These are phyloP conservation scores for Stigmatopora nigra DNA, from an alignment of 2,113 vertebrate genomes.

Conservation along the genomic window DNA sequence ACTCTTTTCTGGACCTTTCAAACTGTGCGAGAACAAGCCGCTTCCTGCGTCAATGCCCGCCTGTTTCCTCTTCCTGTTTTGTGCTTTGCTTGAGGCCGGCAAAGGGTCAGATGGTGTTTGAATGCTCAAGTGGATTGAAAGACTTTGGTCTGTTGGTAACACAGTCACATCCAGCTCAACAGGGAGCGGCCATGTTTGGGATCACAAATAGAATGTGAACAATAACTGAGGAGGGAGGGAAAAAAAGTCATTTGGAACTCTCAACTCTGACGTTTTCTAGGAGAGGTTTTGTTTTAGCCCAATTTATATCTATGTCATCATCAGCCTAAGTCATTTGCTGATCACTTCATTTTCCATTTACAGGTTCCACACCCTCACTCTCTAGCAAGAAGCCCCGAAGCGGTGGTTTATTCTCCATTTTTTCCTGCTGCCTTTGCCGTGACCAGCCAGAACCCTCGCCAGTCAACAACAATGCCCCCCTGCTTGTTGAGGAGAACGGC, in stretches of 20 bases:
- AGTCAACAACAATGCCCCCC: constrained; percentile 81
- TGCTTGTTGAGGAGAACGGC: constrained; percentile 83
- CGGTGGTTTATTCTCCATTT: constrained; percentile 77
- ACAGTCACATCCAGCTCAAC: constrained; percentile 52
- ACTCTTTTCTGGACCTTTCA: neutral
- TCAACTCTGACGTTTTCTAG: neutral
- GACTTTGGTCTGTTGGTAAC: constrained; percentile 53
- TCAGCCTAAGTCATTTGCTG: neutral
- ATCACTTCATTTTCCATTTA: constrained; percentile 8
- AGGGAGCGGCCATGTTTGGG: constrained; percentile 22
- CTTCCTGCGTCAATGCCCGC: constrained; percentile 53
- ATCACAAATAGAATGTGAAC: neutral
- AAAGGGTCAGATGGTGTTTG: constrained; percentile 55
- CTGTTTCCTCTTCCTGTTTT: constrained; percentile 67
- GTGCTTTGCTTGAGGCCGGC: constrained; percentile 31
- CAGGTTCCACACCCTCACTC: constrained; percentile 69
- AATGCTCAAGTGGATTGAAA: constrained; percentile 51
- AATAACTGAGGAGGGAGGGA: neutral
- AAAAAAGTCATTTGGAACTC: neutral
- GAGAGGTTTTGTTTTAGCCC: neutral
- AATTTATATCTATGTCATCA: neutral
- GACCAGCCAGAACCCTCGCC: constrained; percentile 73
- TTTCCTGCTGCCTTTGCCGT: constrained; percentile 84
- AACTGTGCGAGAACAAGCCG: neutral
- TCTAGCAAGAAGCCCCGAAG: constrained; percentile 80